Percentiles rank a stretch among this genome's conserved stretches.
These are phyloP conservation scores for Tachystola acroxantha DNA, from an alignment of 2,888 invertebrate genomes.

Conservation along the genomic window DNA sequence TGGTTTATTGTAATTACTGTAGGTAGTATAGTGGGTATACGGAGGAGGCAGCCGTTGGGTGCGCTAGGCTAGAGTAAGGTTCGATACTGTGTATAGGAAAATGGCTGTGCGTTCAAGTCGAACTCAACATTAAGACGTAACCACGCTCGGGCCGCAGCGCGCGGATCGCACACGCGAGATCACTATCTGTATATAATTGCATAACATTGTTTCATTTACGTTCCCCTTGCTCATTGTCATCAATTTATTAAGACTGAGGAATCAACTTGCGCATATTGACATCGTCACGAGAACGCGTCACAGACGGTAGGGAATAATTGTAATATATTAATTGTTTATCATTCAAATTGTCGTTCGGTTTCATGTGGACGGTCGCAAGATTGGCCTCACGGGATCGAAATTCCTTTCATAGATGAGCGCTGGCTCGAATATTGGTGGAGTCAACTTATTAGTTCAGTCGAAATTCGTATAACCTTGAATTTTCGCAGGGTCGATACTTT, in stretches of 20 bases:
- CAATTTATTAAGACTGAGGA: constrained; percentile 78
- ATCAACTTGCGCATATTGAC: constrained; percentile 75
- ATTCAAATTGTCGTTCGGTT: constrained; percentile 51
- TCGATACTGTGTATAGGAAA: constrained; percentile 64
- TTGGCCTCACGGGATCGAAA: too few relatives aligned
- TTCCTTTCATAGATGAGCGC: too few relatives aligned
- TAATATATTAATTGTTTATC: constrained; percentile 57
- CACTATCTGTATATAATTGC: constrained; percentile 72
- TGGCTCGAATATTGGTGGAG: too few relatives aligned
- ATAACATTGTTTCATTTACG: constrained; percentile 73
- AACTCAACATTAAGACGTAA: constrained; percentile 60
- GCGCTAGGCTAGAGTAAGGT: constrained; percentile 56
- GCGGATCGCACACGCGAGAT: constrained; percentile 39
- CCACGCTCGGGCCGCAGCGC: constrained; percentile 30
- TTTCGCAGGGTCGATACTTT: too few relatives aligned
- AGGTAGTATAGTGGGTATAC: constrained; percentile 61
- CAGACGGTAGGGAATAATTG: constrained; percentile 55
- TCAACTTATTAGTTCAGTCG: too few relatives aligned
- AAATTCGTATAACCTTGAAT: too few relatives aligned
- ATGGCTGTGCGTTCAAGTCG: constrained; percentile 70
- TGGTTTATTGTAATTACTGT: constrained; percentile 67
- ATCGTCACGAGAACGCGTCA: constrained; percentile 71
- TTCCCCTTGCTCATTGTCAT: constrained; percentile 76
- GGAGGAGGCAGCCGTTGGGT: constrained; percentile 57
- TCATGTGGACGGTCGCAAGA: constrained; percentile 42